Conservation (phyloP, 2,113 vertebrate genomes). For the Cricetomys ansorgei region DNA sequence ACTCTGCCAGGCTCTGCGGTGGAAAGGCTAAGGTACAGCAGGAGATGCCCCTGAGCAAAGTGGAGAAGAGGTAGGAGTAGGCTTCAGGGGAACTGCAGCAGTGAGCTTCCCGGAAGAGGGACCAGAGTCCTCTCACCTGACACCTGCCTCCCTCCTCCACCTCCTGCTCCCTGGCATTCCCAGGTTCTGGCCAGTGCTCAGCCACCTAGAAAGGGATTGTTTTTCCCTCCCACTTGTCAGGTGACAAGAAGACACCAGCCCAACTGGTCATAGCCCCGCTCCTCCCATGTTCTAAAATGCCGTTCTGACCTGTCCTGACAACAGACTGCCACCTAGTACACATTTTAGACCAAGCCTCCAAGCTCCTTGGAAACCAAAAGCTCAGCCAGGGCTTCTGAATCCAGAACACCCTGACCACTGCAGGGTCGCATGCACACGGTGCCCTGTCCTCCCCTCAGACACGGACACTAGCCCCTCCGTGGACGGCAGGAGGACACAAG, state of each 20-base stretch:
- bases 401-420: background rate
- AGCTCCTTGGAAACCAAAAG: background rate
- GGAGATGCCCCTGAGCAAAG: background rate
- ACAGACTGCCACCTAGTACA: background rate
- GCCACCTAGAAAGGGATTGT: background rate
- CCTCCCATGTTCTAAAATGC: conserved; percentile 43
- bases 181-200: background rate
- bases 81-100: background rate
- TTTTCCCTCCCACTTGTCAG: background rate
- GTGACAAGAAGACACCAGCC: background rate
- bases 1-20: background rate
- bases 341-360: background rate
- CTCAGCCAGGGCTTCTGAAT: background rate
- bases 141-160: background rate
- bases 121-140: background rate
- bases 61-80: too few species aligned
- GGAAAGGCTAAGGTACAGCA: background rate
- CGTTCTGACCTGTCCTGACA: background rate
- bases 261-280: conserved; percentile 28
- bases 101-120: background rate
- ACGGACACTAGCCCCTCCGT: background rate
- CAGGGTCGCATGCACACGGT: background rate
- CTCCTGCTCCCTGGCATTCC: background rate
- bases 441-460: background rate
- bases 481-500: background rate